Base-by-base conservation (phyloP, 2,888 invertebrate species). In the Vanessa cardui region DNA sequence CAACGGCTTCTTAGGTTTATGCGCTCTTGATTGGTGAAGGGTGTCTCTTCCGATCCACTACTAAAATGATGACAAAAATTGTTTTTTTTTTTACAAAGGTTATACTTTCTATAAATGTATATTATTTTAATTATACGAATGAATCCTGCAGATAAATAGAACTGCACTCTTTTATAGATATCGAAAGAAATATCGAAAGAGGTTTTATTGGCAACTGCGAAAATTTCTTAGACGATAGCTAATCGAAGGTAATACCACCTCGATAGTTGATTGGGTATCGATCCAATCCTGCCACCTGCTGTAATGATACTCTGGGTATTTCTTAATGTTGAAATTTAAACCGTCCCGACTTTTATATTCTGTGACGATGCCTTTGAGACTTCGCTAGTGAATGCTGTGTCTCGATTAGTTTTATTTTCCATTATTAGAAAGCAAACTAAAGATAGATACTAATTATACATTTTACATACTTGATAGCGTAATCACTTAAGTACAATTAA, bases 221-320 rank as follows among this genome's bases (percentile, higher is more conserved):
- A 72, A 70, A 80, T 81, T 81, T 81, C 83, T 84, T 82, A 83
- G 83, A 78, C 78, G 78, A 80, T 79, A 81, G 82, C 86, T 88
- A 90, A 90, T 90, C 89, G 87, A 80, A 86, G 87, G 88, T 89
- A 87, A 86, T 85, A 83, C 82, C 79, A n/a, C 78, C 80, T 77
- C 79, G 81, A 70, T 71, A 76, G 77, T 84, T 90, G 92, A 91
- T 91, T 91, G 89, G 87, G 80, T 92, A 92, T 92, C 90, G 92
- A 92, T 81, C 87, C 78, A 72, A 80, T 81, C 78, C 80, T 80
- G 80, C 71, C 74, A 78, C 78, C 74, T 73, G 77, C 72, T 77
- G 72, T 77, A 79, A 73, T 73, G 78, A 80, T 83, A 80, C 78
- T 64, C 56, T 62, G 52, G 68, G 60, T 66, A 80, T 81, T 79